Conservation (phyloP, 2,113 vertebrate genomes). For the Limnothrissa miodon region DNA sequence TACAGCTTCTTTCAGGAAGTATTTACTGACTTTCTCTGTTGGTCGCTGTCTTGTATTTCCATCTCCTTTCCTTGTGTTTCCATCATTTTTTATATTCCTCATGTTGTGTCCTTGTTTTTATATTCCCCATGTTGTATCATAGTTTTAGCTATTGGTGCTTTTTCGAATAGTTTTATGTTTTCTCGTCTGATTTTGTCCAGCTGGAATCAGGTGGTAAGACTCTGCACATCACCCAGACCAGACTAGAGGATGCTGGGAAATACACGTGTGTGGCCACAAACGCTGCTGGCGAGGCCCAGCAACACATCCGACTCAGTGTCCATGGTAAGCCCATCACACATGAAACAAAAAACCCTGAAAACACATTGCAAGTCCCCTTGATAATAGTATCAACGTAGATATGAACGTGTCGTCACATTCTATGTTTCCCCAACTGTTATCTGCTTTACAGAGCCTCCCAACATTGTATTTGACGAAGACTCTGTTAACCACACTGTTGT, state of each 20-base stretch:
- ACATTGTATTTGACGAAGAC: constrained; percentile 76
- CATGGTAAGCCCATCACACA: constrained; percentile 80
- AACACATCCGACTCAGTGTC: constrained; percentile 80
- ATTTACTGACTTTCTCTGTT: background rate
- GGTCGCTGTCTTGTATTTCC: background rate
- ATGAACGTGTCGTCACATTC: background rate
- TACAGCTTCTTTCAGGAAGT: constrained; percentile 42
- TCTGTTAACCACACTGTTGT: constrained; percentile 87
- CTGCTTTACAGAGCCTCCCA: constrained; percentile 80
- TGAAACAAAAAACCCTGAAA: too few species aligned
- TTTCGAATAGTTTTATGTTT: too few species aligned
- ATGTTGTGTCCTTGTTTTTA: too few species aligned
- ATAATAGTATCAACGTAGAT: too few species aligned
- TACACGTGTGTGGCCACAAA: constrained; percentile 95
- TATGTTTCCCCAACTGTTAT: constrained; percentile 5
- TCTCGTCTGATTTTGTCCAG: constrained; percentile 65
- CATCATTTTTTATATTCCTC: too few species aligned
- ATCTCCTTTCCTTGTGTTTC: constrained; percentile 39
- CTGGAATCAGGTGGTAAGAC: constrained; percentile 85
- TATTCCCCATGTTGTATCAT: too few species aligned
- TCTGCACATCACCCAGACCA: constrained; percentile 76
- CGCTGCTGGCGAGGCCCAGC: constrained; percentile 89
- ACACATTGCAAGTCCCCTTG: too few species aligned
- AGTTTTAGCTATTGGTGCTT: too few species aligned
- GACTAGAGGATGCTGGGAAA: constrained; percentile 81